Evolutionary conservation across 2,797 vertebrate species (phyloP).

Genomic region (Sebastes steindachneri): DNA sequence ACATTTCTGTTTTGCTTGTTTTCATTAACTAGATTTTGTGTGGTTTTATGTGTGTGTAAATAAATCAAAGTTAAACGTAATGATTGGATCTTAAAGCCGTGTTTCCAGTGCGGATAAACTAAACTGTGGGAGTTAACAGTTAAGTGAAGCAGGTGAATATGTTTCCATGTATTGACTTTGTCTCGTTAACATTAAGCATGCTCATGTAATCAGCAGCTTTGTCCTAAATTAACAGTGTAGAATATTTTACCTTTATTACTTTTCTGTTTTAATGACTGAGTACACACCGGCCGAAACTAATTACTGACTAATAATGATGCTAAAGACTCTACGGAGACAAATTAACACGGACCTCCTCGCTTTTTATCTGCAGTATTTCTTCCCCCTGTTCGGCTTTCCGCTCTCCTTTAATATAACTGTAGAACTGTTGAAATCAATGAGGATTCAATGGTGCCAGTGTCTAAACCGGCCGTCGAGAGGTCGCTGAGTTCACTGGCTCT

Average conservation of each 20-base stretch:
- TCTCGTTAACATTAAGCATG: background rate
- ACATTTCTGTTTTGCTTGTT: too few species aligned
- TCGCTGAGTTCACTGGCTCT: constrained; percentile 18
- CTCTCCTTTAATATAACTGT: constrained; percentile 21
- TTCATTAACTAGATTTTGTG: too few species aligned
- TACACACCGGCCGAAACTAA: background rate
- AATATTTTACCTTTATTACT: background rate
- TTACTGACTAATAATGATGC: constrained; percentile 13
- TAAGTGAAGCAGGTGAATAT: background rate
- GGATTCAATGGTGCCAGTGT: constrained; percentile 42
- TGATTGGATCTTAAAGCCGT: too few species aligned
- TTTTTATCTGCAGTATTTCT: constrained; percentile 12
- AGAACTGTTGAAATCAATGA: constrained; percentile 36
- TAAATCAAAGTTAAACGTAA: too few species aligned
- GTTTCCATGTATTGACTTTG: background rate
- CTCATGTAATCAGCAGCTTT: background rate
- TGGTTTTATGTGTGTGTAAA: too few species aligned
- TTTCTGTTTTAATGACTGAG: background rate
- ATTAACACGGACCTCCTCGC: background rate
- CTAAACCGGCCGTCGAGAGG: constrained; percentile 16
- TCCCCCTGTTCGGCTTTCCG: background rate
- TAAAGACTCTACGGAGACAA: constrained; percentile 1
- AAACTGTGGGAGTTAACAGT: too few species aligned
- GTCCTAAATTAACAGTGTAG: background rate
- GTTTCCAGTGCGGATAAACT: too few species aligned